Percentiles rank a stretch among this genome's conserved stretches.
Conservation (phyloP, 2,888 invertebrate genomes). For the Bombylius major region DNA sequence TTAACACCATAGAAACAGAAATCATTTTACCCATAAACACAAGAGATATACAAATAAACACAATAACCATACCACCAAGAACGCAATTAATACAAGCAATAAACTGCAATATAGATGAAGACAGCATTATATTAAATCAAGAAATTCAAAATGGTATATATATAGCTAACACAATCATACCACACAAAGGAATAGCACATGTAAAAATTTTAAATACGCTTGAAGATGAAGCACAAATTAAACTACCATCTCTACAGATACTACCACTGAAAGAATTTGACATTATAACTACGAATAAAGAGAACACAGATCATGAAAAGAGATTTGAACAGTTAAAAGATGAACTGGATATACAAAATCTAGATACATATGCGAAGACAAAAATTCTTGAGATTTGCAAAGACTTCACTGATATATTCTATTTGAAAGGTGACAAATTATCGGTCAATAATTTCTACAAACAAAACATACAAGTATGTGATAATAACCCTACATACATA, state of each 20-base stretch:
- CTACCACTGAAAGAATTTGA: too few species aligned
- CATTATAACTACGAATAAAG: too few species aligned
- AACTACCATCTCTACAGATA: too few species aligned
- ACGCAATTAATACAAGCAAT: background rate
- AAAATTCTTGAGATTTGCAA: background rate
- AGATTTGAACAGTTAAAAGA: background rate
- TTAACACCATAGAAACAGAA: background rate
- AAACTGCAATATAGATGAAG: background rate
- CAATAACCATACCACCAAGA: constrained; percentile 3
- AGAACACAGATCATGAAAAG: background rate
- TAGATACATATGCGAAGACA: background rate
- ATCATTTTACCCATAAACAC: background rate
- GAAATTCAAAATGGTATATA: constrained; percentile 3
- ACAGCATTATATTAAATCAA: constrained; percentile 1
- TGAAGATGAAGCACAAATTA: too few species aligned
- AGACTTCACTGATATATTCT: background rate
- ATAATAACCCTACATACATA: background rate
- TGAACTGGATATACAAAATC: background rate
- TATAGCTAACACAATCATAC: background rate
- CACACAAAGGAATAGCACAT: constrained; percentile 3
- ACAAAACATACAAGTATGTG: background rate
- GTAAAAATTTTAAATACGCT: too few species aligned
- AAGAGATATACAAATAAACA: background rate
- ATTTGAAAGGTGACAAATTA: background rate
- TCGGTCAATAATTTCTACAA: background rate